phyloP scores from a whole-genome alignment of 2,888 invertebrate genomes.

The Abrostola triplasia region DNA sequence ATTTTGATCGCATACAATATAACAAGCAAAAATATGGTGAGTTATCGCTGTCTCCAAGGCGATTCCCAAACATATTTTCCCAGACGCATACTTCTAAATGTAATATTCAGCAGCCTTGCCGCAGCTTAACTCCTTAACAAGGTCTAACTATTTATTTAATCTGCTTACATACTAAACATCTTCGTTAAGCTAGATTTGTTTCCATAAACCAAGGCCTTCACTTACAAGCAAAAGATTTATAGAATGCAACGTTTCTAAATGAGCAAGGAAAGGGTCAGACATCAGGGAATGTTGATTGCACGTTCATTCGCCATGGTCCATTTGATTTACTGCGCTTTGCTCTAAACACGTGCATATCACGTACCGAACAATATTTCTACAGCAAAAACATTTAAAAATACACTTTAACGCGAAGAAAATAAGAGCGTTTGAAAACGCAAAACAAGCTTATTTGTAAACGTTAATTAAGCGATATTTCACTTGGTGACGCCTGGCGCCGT shows the following conservation, averaged over 20 bases:
- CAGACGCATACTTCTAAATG: too few species aligned
- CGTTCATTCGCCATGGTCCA: slow-evolving; percentile 71
- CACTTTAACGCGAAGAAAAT: slow-evolving; percentile 53
- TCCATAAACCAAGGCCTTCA: slow-evolving; percentile 4
- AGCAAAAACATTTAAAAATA: slow-evolving; percentile 46
- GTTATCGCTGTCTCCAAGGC: too few species aligned
- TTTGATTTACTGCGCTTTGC: slow-evolving; percentile 75
- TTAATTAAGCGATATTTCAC: slow-evolving; percentile 84
- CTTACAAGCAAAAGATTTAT: slow-evolving; percentile 50
- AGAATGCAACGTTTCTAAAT: slow-evolving; percentile 64
- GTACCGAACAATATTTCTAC: slow-evolving; percentile 43
- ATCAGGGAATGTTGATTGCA: slow-evolving; percentile 79
- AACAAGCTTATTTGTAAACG: slow-evolving; percentile 63
- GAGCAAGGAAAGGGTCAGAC: slow-evolving; percentile 67
- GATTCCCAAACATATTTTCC: too few species aligned
- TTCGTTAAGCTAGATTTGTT: slow-evolving; percentile 18
- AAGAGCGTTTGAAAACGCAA: slow-evolving; percentile 50
- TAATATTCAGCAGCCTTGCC: background rate
- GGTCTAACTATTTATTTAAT: slow-evolving; percentile 1
- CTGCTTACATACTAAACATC: slow-evolving; percentile 11
- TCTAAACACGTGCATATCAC: slow-evolving; percentile 67
- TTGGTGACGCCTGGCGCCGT: slow-evolving; percentile 78
- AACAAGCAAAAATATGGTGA: too few species aligned
- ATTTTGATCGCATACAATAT: too few species aligned
- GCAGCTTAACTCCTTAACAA: background rate